Evolutionary conservation across 92 coral and sea anemone genomes (phyloP).

Genomic region (Diadumene lineata): DNA sequence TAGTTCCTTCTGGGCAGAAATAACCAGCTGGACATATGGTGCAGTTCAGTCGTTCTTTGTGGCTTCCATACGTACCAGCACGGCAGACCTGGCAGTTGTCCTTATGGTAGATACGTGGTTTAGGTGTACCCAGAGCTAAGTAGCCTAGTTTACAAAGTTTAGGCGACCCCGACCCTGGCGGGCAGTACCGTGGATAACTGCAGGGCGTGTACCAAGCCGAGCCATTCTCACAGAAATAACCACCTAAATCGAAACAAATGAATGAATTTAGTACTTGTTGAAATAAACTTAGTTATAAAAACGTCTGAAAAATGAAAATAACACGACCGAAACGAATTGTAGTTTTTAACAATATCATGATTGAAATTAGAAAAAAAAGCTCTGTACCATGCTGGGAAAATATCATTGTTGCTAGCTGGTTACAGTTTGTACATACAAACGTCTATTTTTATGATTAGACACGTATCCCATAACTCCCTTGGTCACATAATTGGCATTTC

Average conservation of each 20-base stretch:
- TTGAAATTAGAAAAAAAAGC: too few relatives aligned
- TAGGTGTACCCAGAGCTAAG: conserved; percentile 47
- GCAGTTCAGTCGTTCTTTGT: conserved; percentile 72
- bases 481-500: too few relatives aligned
- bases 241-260: conserved; percentile 55
- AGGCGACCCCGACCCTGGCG: conserved; percentile 54
- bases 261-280: too few relatives aligned
- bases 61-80: conserved; percentile 79
- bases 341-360: too few relatives aligned
- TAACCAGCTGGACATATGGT: conserved; percentile 82
- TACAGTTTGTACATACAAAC: too few relatives aligned
- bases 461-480: too few relatives aligned
- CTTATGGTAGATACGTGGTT: conserved; percentile 57
- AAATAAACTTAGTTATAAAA: too few relatives aligned
- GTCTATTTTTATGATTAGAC: too few relatives aligned
- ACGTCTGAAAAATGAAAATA: too few relatives aligned
- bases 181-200: conserved; percentile 87
- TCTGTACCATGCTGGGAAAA: too few relatives aligned
- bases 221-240: conserved; percentile 77
- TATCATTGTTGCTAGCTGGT: too few relatives aligned
- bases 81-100: conserved; percentile 63
- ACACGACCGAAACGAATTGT: too few relatives aligned
- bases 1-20: conserved; percentile 82
- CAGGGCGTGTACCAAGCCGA: conserved; percentile 44
- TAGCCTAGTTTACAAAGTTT: conserved; percentile 80